Evolutionary conservation across 2,888 invertebrate species (phyloP).

Genomic region (Coenonympha arcania): DNA sequence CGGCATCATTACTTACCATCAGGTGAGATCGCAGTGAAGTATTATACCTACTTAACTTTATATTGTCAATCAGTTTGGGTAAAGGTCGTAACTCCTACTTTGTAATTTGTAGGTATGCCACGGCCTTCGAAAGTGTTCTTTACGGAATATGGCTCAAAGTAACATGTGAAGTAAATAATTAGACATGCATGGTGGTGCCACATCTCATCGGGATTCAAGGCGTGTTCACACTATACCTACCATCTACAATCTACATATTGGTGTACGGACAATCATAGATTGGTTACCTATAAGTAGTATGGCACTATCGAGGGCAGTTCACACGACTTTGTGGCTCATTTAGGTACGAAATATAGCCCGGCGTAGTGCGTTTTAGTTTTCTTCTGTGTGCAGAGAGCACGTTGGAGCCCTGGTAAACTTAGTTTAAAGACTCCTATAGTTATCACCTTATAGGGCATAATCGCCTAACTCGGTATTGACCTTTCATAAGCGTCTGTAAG

Average conservation of each 20-base stretch:
- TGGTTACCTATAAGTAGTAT: no score
- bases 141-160: slow-evolving; percentile 15
- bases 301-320: slow-evolving; percentile 25
- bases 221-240: slow-evolving; percentile 33
- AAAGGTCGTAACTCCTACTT: no score
- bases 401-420: no score
- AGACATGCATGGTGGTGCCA: slow-evolving; percentile 58
- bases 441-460: no score
- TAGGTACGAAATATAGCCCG: slow-evolving; percentile 10
- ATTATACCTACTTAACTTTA: no score
- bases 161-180: slow-evolving; percentile 43
- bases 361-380: neutral
- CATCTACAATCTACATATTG: slow-evolving; percentile 25
- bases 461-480: no score
- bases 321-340: slow-evolving; percentile 22
- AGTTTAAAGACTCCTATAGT: no score
- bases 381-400: no score
- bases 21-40: no score
- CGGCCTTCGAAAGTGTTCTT: slow-evolving; percentile 13
- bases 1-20: no score
- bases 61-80: no score
- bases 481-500: no score
- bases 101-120: slow-evolving; percentile 7
- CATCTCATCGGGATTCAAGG: slow-evolving; percentile 53
- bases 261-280: slow-evolving; percentile 23